Base-by-base conservation (phyloP, 2,888 invertebrate genomes). In the Ischnus inquisitorius region DNA sequence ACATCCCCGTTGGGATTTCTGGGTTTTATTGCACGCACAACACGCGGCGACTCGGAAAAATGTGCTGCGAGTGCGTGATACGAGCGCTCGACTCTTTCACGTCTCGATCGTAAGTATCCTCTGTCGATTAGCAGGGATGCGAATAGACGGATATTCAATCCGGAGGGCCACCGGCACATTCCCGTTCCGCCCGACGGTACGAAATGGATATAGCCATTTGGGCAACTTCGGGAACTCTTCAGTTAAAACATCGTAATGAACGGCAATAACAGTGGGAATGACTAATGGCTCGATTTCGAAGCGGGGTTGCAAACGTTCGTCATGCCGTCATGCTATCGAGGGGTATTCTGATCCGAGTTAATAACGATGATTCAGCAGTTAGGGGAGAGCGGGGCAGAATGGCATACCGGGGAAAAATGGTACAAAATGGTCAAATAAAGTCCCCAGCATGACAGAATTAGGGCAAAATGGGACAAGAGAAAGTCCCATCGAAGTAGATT, bases 11-110 rank as follows among this genome's bases (percentile, higher is more conserved):
- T n/a, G 28, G 28, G 6, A 41, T 28, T n/a, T 25, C 57, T 28
- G n/a, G 5, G 12, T 16, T 68, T 77, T 68, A 8, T 43, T 46
- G 34, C 41, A 57, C 19, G 8, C 12, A 5, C 12, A 60, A 46
- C 43, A 6, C 22, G 54, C n/a, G 67, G n/a, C n/a, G 28, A 14
- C 43, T 22, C 19, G 6, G n/a, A 34, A 48, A 78, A 69, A 69
- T 69, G 46, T 60, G 46, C 69, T 46, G 60, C n/a, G 62, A 62
- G 19, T 71, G 51, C 62, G 39, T 19, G 16, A 60, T 12, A 57
- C 67, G 10, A 39, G 8, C 28, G 34, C 6, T 16, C n/a, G 4
- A 34, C 12, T 22, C 12, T 34, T 77, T 43, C 28, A 34, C 54
- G 12, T 75, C 51, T 12, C n/a, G 43, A 54, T 57, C 43, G 16